Evolutionary conservation across 2,797 vertebrate genomes (phyloP).

Genomic region (Hirundo rustica): DNA sequence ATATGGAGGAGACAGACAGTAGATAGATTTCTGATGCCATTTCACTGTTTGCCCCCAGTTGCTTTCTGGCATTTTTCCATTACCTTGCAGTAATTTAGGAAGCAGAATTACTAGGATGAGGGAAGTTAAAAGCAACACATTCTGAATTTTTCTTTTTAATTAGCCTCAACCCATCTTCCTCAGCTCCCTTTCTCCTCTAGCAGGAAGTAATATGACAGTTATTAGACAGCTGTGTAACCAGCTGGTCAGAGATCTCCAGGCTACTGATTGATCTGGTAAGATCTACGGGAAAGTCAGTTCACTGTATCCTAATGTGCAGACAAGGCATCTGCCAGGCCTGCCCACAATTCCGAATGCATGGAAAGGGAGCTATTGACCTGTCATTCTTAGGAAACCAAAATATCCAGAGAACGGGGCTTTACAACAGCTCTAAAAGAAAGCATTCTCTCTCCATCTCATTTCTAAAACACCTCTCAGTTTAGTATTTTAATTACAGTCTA

Average conservation of each 20-base stretch:
- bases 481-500: background rate
- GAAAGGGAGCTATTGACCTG: background rate
- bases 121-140: conserved; percentile 13
- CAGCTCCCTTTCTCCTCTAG: conserved; percentile 17
- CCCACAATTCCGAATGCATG: background rate
- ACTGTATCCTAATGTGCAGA: conserved; percentile 2
- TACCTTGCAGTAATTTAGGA: background rate
- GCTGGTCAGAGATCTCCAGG: conserved; percentile 53
- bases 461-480: background rate
- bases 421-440: background rate
- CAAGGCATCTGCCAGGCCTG: conserved; percentile 39
- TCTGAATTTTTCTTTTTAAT: conserved; percentile 52
- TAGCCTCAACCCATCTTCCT: conserved; percentile 31
- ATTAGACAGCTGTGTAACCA: conserved; percentile 56
- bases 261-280: conserved; percentile 36
- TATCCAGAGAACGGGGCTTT: background rate
- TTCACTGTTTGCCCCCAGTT: background rate
- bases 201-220: conserved; percentile 34
- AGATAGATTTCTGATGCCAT: background rate
- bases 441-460: background rate
- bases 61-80: background rate
- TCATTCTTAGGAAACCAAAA: background rate
- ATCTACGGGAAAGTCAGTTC: background rate
- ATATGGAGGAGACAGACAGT: background rate
- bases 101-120: background rate